These are phyloP conservation scores for Amiota mariae DNA, from an alignment of 2,888 invertebrate species.

Conservation along the genomic window DNA sequence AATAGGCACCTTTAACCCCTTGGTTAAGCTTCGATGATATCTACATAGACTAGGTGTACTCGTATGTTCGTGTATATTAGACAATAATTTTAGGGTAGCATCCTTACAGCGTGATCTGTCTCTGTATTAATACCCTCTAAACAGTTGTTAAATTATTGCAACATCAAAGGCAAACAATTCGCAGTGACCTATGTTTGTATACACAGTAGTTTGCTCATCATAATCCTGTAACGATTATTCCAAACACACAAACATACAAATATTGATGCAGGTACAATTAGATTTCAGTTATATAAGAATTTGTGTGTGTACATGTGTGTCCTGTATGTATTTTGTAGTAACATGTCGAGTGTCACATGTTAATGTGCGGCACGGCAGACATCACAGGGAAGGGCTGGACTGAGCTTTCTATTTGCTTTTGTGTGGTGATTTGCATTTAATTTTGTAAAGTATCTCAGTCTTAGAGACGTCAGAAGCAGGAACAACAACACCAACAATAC, in stretches of 20 bases:
- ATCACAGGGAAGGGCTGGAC: too few relatives aligned
- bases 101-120: background rate
- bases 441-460: conserved; percentile 21
- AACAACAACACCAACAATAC: conserved; percentile 10
- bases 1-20: conserved; percentile 44
- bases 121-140: conserved; percentile 16
- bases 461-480: background rate
- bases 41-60: conserved; percentile 42
- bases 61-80: conserved; percentile 54
- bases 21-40: conserved; percentile 40
- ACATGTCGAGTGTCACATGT: conserved; percentile 39
- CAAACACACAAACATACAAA: conserved; percentile 9
- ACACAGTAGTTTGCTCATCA: conserved; percentile 26
- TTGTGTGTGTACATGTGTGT: background rate
- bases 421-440: conserved; percentile 42
- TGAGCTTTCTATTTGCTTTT: conserved; percentile 16
- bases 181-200: background rate
- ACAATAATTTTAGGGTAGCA: conserved; percentile 6
- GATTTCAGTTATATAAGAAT: too few relatives aligned
- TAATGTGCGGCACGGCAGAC: conserved; percentile 39
- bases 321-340: conserved; percentile 4
- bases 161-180: conserved; percentile 16
- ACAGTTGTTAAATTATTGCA: conserved; percentile 29
- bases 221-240: conserved; percentile 30
- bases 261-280: background rate